A percentile compares a stretch with the other conserved stretches of the same genome.
phyloP scores from a whole-genome alignment of 2,797 vertebrate species.

The Heteromormyrus szaboi region DNA sequence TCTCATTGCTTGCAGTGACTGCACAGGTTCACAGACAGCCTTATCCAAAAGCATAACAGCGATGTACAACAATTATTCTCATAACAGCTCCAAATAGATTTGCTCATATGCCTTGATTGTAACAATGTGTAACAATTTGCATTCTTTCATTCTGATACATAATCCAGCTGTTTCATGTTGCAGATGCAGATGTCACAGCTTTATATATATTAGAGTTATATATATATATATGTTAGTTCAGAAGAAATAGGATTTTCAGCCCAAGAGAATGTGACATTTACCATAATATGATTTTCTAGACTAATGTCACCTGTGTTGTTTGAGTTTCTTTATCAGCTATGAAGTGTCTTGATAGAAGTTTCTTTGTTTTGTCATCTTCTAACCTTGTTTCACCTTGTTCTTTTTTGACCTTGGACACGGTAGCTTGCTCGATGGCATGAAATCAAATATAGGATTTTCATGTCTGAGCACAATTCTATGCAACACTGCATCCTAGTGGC shows the following conservation, averaged over 20 bases:
- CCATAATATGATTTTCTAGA: neutral
- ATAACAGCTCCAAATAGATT: constrained; percentile 31
- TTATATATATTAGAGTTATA: neutral
- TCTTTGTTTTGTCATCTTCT: neutral
- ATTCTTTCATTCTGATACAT: constrained; percentile 37
- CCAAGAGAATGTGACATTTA: neutral
- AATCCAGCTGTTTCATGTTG: constrained; percentile 25
- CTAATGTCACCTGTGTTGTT: neutral
- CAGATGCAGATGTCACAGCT: neutral
- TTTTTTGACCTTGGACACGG: constrained; percentile 23
- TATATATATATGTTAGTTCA: neutral
- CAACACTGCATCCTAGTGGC: constrained; percentile 59
- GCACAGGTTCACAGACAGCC: constrained; percentile 38
- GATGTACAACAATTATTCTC: neutral
- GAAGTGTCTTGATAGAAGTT: neutral
- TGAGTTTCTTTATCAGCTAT: neutral
- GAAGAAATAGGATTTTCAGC: neutral
- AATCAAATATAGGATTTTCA: neutral
- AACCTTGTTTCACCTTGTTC: constrained; percentile 12
- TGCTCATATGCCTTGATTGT: constrained; percentile 21
- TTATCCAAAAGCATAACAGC: constrained; percentile 41
- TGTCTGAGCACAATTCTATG: constrained; percentile 30
- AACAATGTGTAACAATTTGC: constrained; percentile 23
- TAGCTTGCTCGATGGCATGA: neutral
- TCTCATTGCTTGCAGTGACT: constrained; percentile 22